phyloP scores from a whole-genome alignment of 1,140 invertebrate genomes.

The Galendromus occidentalis region DNA sequence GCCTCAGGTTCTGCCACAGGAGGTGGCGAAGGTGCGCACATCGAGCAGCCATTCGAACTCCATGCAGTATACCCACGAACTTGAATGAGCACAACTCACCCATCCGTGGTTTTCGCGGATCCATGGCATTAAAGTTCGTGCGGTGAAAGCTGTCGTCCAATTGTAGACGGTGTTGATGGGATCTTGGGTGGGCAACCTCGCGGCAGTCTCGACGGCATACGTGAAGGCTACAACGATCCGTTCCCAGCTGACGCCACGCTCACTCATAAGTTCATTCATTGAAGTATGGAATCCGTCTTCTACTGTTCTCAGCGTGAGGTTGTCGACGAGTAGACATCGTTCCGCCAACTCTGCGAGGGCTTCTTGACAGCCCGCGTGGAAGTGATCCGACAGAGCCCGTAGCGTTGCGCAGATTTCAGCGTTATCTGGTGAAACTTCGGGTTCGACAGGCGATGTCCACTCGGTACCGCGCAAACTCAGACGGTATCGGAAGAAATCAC shows the following conservation, averaged over 20 bases:
- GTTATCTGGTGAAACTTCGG: neutral
- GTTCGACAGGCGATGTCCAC: neutral
- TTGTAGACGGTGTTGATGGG: neutral
- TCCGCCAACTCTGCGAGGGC: neutral
- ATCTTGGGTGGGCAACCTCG: neutral
- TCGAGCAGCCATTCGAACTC: too few relatives aligned
- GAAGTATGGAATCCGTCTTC: neutral
- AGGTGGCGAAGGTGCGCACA: too few relatives aligned
- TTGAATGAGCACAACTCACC: neutral
- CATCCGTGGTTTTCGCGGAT: neutral
- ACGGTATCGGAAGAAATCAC: neutral
- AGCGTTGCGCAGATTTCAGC: neutral
- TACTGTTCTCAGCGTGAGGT: neutral
- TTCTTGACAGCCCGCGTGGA: neutral
- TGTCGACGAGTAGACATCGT: neutral
- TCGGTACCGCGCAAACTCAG: neutral
- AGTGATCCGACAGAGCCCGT: neutral
- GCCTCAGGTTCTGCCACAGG: too few relatives aligned
- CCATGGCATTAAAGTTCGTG: neutral
- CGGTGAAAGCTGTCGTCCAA: neutral
- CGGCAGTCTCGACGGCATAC: neutral
- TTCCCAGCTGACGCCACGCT: neutral
- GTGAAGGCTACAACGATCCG: neutral
- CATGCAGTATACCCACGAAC: too few relatives aligned
- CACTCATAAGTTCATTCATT: neutral